phyloP scores from a whole-genome alignment of 2,113 vertebrate species.

The Amazona vittata region DNA sequence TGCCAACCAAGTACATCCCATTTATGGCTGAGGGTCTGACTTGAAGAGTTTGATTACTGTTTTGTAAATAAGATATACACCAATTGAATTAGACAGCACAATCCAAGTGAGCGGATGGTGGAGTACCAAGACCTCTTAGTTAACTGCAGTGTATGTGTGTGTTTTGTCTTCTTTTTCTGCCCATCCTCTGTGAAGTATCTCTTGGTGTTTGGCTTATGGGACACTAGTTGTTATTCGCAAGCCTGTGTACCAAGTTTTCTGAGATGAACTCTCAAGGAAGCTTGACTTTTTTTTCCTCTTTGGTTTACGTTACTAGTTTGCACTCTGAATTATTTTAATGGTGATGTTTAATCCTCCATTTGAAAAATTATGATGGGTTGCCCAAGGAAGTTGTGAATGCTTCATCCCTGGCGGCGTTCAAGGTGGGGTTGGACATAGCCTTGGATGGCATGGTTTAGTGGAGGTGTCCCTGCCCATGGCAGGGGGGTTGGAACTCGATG shows the following conservation, averaged over 20 bases:
- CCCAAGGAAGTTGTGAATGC: no score
- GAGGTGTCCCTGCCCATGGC: no score
- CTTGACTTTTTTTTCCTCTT: background rate
- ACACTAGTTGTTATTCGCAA: background rate
- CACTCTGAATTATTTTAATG: background rate
- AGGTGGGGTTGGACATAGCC: no score
- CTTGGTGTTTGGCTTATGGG: background rate
- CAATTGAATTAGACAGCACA: background rate
- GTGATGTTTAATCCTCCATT: background rate
- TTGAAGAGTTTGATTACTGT: background rate
- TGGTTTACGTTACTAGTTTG: background rate
- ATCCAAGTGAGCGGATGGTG: background rate
- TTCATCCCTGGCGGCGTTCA: no score
- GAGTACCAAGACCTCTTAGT: background rate
- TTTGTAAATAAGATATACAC: background rate
- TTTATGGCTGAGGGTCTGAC: background rate
- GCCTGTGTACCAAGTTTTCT: background rate
- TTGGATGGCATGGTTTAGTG: no score
- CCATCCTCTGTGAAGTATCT: background rate
- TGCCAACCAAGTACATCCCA: background rate
- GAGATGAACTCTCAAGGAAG: background rate
- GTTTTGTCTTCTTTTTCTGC: background rate
- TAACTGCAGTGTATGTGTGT: background rate
- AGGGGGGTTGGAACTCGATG: no score
- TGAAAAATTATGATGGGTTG: background rate